Conservation (phyloP, 2,113 vertebrate species). For the Dicentrarchus labrax region DNA sequence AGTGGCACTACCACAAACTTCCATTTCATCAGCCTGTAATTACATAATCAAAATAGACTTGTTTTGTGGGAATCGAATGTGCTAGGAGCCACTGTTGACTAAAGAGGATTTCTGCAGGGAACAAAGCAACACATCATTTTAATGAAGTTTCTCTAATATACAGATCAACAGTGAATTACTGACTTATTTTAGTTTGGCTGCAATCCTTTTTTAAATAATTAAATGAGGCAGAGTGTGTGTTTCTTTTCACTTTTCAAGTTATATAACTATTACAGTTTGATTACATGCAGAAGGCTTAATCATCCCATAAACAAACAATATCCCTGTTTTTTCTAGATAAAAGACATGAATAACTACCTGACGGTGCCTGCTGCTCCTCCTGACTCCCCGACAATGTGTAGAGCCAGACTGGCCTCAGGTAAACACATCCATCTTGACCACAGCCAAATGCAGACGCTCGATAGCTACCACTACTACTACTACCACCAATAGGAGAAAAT, state of each 20-base stretch:
- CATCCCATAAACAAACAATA: background rate
- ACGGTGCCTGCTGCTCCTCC: constrained; percentile 90
- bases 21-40: constrained; percentile 57
- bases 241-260: background rate
- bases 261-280: background rate
- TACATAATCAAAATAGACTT: constrained; percentile 53
- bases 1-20: constrained; percentile 21
- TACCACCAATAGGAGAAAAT: no score
- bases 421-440: constrained; percentile 42
- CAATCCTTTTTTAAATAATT: background rate
- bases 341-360: constrained; percentile 92
- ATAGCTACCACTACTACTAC: background rate
- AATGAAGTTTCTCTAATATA: constrained; percentile 33
- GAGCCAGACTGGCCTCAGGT: constrained; percentile 96
- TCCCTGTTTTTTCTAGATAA: constrained; percentile 69
- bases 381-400: constrained; percentile 92
- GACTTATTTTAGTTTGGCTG: background rate
- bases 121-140: constrained; percentile 16
- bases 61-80: constrained; percentile 42
- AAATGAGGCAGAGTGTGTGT: background rate
- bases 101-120: constrained; percentile 32
- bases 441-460: constrained; percentile 8
- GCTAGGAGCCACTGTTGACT: constrained; percentile 25
- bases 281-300: background rate
- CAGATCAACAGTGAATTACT: constrained; percentile 19